Percentiles rank a stretch among this genome's conserved stretches.
Evolutionary conservation across 2,113 vertebrate species (phyloP).

Genomic region (Nothobranchius kuhntae): DNA sequence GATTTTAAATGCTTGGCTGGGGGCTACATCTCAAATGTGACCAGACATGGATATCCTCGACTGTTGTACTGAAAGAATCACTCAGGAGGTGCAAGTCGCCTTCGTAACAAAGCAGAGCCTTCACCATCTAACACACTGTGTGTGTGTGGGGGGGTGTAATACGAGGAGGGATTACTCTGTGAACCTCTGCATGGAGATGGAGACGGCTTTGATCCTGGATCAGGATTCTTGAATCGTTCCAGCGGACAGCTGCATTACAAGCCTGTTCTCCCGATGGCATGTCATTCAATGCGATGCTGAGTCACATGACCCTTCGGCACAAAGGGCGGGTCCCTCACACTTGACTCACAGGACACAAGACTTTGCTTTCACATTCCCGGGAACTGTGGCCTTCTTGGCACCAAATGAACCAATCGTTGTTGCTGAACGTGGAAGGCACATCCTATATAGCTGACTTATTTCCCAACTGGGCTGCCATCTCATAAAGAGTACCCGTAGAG

Average conservation of each 20-base stretch:
- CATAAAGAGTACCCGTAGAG: conserved; percentile 8
- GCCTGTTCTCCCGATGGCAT: background rate
- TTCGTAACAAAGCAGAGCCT: conserved; percentile 41
- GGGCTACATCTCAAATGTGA: conserved; percentile 10
- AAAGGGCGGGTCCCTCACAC: conserved; percentile 5
- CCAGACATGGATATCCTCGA: conserved; percentile 24
- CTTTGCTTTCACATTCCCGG: conserved; percentile 24
- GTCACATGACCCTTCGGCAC: conserved; percentile 40
- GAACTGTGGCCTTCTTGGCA: conserved; percentile 23
- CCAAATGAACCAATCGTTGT: conserved; percentile 41
- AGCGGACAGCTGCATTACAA: conserved; percentile 36
- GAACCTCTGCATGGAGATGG: conserved; percentile 21
- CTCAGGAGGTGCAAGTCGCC: conserved; percentile 38
- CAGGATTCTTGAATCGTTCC: conserved; percentile 45
- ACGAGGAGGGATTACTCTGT: conserved; percentile 45
- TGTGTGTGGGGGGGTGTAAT: conserved; percentile 8
- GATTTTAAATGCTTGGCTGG: background rate
- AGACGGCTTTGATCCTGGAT: conserved; percentile 51
- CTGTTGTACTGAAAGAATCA: conserved; percentile 27
- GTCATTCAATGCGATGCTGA: conserved; percentile 18
- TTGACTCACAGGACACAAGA: conserved; percentile 32
- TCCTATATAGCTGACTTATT: conserved; percentile 40
- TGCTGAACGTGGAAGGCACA: background rate
- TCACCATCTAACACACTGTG: background rate
- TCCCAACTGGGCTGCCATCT: background rate